These are phyloP conservation scores for Dynastes hyllus DNA, from an alignment of 2,888 invertebrate species.

Conservation along the genomic window DNA sequence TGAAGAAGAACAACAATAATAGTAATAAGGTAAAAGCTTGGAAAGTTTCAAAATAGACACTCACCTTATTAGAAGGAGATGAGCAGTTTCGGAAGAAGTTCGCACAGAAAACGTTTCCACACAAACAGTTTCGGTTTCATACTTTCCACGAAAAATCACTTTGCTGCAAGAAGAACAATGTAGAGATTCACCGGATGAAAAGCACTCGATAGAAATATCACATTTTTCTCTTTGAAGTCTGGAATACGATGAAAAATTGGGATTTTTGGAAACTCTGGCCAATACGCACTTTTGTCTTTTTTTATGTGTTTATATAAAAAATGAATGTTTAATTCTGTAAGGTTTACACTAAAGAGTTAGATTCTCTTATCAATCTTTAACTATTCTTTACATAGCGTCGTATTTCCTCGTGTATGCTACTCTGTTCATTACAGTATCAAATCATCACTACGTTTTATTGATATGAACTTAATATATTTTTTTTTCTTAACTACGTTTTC, in stretches of 20 bases:
- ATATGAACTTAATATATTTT: conserved; percentile 24
- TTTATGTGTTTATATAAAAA: background rate
- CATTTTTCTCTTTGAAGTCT: background rate
- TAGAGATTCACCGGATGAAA: background rate
- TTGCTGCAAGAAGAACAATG: background rate
- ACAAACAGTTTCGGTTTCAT: conserved; percentile 21
- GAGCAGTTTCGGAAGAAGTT: background rate
- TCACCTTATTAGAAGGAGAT: conserved; percentile 43
- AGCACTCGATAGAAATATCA: background rate
- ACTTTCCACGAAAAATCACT: conserved; percentile 5
- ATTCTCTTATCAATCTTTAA: background rate
- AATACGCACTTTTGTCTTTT: background rate
- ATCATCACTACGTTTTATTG: conserved; percentile 12
- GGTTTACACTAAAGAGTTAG: too few species aligned
- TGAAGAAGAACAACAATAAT: conserved; percentile 2
- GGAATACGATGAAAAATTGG: background rate
- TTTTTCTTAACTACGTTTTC: background rate
- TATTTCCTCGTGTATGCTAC: conserved; percentile 4
- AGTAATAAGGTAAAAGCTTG: conserved; percentile 15
- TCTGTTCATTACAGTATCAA: conserved; percentile 18
- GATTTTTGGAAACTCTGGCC: background rate
- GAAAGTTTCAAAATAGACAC: conserved; percentile 6
- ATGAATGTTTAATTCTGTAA: background rate
- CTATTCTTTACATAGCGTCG: conserved; percentile 27
- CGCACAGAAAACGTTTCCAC: conserved; percentile 31